Evolutionary conservation across 2,888 invertebrate genomes (phyloP).

Genomic region (Drosophila anomalata): DNA sequence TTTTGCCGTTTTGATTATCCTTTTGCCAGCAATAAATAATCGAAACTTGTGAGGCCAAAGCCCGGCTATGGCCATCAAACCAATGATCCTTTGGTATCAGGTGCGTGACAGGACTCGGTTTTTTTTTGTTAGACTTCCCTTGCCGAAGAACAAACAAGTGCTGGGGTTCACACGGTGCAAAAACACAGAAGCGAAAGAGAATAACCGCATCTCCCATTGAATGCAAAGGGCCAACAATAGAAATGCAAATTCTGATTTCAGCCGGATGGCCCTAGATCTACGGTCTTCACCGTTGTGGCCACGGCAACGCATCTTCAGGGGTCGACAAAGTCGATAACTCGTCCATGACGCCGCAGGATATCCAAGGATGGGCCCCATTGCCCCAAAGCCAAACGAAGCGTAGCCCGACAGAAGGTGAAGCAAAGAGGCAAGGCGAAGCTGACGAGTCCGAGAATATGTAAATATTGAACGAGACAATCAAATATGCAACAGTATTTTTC

Average conservation of each 20-base stretch:
- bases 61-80: conserved; percentile 10
- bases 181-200: neutral
- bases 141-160: conserved; percentile 43
- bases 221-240: conserved; percentile 40
- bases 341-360: conserved; percentile 5
- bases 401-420: conserved; percentile 54
- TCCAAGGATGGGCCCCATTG: conserved; percentile 1
- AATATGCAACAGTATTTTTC: conserved; percentile 75
- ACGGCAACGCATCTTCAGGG: conserved; percentile 14
- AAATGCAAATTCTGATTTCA: conserved; percentile 61
- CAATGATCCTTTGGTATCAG: conserved; percentile 26
- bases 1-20: conserved; percentile 25
- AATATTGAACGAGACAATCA: conserved; percentile 78
- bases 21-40: conserved; percentile 68
- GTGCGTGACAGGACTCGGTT: conserved; percentile 19
- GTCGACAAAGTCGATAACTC: conserved; percentile 47
- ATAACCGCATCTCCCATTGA: conserved; percentile 14
- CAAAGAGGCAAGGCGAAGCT: conserved; percentile 16
- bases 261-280: conserved; percentile 24
- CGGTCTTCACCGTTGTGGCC: neutral
- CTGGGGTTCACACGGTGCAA: conserved; percentile 56
- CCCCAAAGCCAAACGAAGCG: conserved; percentile 43
- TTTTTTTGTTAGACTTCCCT: neutral
- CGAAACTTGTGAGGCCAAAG: conserved; percentile 45
- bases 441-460: conserved; percentile 61